Conservation (phyloP, 2,113 vertebrate genomes). For the Irena cyanogastra region DNA sequence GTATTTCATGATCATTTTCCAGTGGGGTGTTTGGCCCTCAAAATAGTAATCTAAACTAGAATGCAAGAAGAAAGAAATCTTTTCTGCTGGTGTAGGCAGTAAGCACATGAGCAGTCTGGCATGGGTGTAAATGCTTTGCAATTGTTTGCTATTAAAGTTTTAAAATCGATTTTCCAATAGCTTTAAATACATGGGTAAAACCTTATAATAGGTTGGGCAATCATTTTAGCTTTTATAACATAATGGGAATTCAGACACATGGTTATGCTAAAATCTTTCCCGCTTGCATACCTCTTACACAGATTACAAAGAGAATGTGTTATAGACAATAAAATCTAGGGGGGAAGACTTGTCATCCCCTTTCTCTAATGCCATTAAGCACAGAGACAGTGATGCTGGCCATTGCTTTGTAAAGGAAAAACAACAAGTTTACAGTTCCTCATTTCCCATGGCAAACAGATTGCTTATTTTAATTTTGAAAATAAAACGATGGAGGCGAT, state of each 20-base stretch:
- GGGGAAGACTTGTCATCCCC: slow-evolving; percentile 41
- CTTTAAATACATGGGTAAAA: slow-evolving; percentile 65
- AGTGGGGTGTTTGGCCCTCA: background rate
- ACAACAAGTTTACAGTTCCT: slow-evolving; percentile 74
- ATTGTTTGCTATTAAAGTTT: slow-evolving; percentile 22
- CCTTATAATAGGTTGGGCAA: slow-evolving; percentile 55
- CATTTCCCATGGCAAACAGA: slow-evolving; percentile 80
- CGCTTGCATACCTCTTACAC: slow-evolving; percentile 56
- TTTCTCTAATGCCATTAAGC: slow-evolving; percentile 69
- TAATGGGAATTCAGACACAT: slow-evolving; percentile 57
- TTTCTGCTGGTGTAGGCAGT: background rate
- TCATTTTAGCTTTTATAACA: slow-evolving; percentile 63
- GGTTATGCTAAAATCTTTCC: slow-evolving; percentile 63
- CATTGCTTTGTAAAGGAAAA: slow-evolving; percentile 68
- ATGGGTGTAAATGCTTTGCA: background rate
- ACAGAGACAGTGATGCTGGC: slow-evolving; percentile 49
- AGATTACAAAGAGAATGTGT: slow-evolving; percentile 60
- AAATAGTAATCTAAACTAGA: background rate
- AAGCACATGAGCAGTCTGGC: background rate
- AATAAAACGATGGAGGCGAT: slow-evolving; percentile 73
- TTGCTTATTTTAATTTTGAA: slow-evolving; percentile 83
- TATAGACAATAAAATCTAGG: slow-evolving; percentile 71
- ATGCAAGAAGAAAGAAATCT: background rate
- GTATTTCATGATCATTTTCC: background rate
- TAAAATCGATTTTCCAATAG: slow-evolving; percentile 37